Evolutionary conservation across 2,888 invertebrate genomes (phyloP), one percentile per base, ranked within the genome.

Genomic region (Apodemia zela): DNA sequence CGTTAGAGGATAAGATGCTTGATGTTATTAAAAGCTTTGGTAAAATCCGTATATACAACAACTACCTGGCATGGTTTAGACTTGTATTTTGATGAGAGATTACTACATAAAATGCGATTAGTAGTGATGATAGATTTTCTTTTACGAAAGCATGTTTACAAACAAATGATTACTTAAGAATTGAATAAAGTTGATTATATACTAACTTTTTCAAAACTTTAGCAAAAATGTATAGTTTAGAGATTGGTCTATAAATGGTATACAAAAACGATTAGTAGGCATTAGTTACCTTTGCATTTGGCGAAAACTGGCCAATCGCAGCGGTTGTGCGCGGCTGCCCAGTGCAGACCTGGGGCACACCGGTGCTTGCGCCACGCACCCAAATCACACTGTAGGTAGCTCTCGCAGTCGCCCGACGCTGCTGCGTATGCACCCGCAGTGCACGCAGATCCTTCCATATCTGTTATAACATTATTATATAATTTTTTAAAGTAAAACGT

Each of bases 301-400:
- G 33, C 33, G 33, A 33, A 33, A 33, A 33, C 8, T 33, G 33
- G 33, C 33, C 33, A 33, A 33, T 33, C 33, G 2, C 33, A 33
- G 33, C 33, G 33, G 33, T 8, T 33, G 33, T 33, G 33, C 1
- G 8, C 33, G 33, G 8, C 33, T 33, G 33, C 33, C 33, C 33
- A 33, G 7, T 33, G 33, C 33, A 33, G 33, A 6, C 96, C 96
- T 0, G 95, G 95, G 0, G 97, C 95, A 75, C 97, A 97, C 69
- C 93, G 93, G 71, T 96, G 95, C 69, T 94, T 94, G 42, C 89
- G 93, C 77, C 95, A 85, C 64, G 94, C 94, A 0, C 96, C 96
- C 1, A 94, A 92, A 29, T 96, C 93, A 75, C 97, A 97, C 71
- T 96, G 94, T 71, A 95, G 94, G 79, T 96, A 97, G 0, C 94